Evolutionary conservation across 2,888 invertebrate genomes (phyloP).

Genomic region (Nomada flava): DNA sequence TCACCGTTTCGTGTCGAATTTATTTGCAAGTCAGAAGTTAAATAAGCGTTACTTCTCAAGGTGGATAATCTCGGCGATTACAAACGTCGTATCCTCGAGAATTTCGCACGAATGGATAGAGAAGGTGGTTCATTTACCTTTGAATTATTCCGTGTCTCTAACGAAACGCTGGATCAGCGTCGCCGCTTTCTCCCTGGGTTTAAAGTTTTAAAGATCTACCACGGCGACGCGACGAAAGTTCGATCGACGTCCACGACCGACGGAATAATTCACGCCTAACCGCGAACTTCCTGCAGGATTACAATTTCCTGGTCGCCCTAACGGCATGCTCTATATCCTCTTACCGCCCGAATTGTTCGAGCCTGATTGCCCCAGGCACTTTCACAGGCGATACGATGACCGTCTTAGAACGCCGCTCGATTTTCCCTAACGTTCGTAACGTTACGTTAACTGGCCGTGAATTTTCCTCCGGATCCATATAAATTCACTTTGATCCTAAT

Average conservation of each 20-base stretch:
- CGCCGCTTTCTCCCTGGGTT: slow-evolving; percentile 11
- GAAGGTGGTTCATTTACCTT: slow-evolving; percentile 44
- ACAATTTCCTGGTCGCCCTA: slow-evolving; percentile 58
- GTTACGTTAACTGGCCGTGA: slow-evolving; percentile 3
- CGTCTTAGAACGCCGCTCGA: slow-evolving; percentile 32
- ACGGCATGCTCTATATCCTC: slow-evolving; percentile 52
- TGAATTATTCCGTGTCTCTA: slow-evolving; percentile 46
- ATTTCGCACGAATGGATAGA: neutral
- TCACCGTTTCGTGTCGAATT: neutral
- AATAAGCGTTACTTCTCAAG: neutral
- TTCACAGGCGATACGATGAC: slow-evolving; percentile 36
- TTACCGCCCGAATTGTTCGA: slow-evolving; percentile 36
- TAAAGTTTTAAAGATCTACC: slow-evolving; percentile 36
- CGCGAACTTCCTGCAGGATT: slow-evolving; percentile 64
- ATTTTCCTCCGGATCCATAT: neutral
- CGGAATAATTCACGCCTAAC: slow-evolving; percentile 62
- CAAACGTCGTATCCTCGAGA: slow-evolving; percentile 27
- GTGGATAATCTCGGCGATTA: slow-evolving; percentile 31
- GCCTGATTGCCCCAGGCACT: slow-evolving; percentile 51
- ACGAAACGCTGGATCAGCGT: slow-evolving; percentile 51
- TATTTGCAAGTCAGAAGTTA: slow-evolving; percentile 1
- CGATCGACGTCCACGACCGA: slow-evolving; percentile 38
- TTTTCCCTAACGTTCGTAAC: slow-evolving; percentile 13
- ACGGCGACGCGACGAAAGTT: slow-evolving; percentile 19
- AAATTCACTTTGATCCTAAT: slow-evolving; percentile 25